Evolutionary conservation across 2,797 vertebrate genomes (phyloP).

Genomic region (Gobio occitaniae): DNA sequence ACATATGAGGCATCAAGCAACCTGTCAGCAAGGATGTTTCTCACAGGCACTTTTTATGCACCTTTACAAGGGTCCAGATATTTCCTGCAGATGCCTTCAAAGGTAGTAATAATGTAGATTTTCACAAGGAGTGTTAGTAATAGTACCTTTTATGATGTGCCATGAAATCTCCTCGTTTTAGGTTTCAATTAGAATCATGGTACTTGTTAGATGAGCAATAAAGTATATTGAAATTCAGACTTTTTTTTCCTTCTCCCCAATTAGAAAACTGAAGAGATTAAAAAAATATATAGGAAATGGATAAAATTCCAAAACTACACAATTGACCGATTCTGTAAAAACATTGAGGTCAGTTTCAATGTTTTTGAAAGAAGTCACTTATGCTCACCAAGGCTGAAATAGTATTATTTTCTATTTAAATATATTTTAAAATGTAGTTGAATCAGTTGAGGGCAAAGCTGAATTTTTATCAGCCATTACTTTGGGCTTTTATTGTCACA

Average conservation of each 20-base stretch:
- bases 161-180: neutral
- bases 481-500: neutral
- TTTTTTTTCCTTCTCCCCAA: too few relatives aligned
- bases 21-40: slow-evolving; percentile 50
- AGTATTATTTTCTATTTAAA: neutral
- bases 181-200: neutral
- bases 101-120: neutral
- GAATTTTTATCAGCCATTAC: neutral
- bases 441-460: neutral
- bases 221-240: neutral
- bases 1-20: slow-evolving; percentile 67
- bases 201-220: neutral
- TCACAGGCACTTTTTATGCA: slow-evolving; percentile 15
- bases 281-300: neutral
- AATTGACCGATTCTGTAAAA: too few relatives aligned
- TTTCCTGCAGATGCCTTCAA: neutral
- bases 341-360: neutral
- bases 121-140: neutral
- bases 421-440: neutral
- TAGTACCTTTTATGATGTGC: neutral
- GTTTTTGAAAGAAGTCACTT: neutral
- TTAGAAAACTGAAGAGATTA: neutral
- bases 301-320: too few relatives aligned
- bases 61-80: neutral
- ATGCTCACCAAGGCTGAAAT: neutral